Evolutionary conservation across 2,888 invertebrate species (phyloP).

Genomic region (Drosophila neotestacea): DNA sequence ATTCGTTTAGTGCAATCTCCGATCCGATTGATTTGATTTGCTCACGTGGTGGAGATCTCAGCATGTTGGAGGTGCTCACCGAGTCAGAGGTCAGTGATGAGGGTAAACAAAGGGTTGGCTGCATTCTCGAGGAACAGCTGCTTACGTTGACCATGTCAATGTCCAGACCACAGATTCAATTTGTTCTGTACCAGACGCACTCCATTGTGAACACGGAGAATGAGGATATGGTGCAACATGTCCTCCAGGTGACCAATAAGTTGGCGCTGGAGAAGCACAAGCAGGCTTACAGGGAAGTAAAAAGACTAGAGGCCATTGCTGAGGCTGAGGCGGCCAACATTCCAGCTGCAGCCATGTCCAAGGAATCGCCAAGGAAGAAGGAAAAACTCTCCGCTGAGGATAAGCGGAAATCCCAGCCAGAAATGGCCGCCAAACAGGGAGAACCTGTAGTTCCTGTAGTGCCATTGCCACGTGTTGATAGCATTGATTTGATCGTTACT

Average conservation of each 20-base stretch:
- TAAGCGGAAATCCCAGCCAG: conserved; percentile 55
- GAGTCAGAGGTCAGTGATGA: conserved; percentile 89
- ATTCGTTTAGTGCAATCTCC: conserved; percentile 91
- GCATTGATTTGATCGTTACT: conserved; percentile 63
- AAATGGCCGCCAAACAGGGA: conserved; percentile 37
- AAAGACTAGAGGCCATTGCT: conserved; percentile 81
- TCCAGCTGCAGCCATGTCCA: conserved; percentile 78
- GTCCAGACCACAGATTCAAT: conserved; percentile 93
- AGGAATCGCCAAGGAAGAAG: conserved; percentile 74
- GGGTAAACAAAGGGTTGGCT: conserved; percentile 88
- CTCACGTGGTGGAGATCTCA: conserved; percentile 91
- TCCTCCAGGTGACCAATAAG: conserved; percentile 90
- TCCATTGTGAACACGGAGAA: conserved; percentile 92
- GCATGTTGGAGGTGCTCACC: conserved; percentile 90
- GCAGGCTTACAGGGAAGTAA: conserved; percentile 82
- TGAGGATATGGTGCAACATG: conserved; percentile 89
- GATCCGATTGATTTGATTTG: conserved; percentile 94
- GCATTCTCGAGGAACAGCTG: conserved; percentile 91
- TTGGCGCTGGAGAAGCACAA: conserved; percentile 90
- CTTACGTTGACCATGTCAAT: conserved; percentile 90
- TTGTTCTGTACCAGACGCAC: conserved; percentile 93
- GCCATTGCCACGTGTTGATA: conserved; percentile 53
- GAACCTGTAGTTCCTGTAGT: conserved; percentile 17
- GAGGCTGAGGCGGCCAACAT: conserved; percentile 82
- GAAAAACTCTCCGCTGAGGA: conserved; percentile 59